Conservation (phyloP, 2,888 invertebrate species). For the Pogonocherus hispidulus region DNA sequence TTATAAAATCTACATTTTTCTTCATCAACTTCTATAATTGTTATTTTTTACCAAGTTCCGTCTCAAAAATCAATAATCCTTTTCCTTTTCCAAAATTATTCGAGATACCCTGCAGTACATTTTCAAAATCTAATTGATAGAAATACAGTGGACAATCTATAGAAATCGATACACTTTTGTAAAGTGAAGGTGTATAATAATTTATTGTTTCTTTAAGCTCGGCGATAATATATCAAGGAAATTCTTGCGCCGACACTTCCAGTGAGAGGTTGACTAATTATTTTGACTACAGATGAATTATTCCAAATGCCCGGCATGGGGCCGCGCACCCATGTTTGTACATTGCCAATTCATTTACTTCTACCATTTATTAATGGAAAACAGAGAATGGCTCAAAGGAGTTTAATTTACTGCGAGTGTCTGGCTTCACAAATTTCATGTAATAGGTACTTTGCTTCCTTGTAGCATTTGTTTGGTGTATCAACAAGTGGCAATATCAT, state of each 20-base stretch:
- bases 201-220: slow-evolving; percentile 3
- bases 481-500: no score
- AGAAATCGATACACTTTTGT: no score
- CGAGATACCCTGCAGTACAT: no score
- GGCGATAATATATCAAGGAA: slow-evolving; percentile 14
- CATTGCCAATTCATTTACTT: slow-evolving; percentile 4
- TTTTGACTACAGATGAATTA: slow-evolving; percentile 20
- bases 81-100: no score
- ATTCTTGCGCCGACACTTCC: slow-evolving; percentile 3
- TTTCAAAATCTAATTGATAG: no score
- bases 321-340: neutral
- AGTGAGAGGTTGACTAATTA: slow-evolving; percentile 20
- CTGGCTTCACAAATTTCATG: neutral
- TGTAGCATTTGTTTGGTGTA: no score
- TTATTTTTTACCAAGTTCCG: no score
- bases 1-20: no score
- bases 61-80: no score
- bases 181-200: no score
- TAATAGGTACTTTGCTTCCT: neutral
- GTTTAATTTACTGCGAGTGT: neutral
- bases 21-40: no score
- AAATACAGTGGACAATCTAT: no score
- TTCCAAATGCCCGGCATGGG: slow-evolving; percentile 1
- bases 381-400: neutral
- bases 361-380: neutral